phyloP scores from a whole-genome alignment of 2,113 vertebrate species.

The Notiomystis cincta region DNA sequence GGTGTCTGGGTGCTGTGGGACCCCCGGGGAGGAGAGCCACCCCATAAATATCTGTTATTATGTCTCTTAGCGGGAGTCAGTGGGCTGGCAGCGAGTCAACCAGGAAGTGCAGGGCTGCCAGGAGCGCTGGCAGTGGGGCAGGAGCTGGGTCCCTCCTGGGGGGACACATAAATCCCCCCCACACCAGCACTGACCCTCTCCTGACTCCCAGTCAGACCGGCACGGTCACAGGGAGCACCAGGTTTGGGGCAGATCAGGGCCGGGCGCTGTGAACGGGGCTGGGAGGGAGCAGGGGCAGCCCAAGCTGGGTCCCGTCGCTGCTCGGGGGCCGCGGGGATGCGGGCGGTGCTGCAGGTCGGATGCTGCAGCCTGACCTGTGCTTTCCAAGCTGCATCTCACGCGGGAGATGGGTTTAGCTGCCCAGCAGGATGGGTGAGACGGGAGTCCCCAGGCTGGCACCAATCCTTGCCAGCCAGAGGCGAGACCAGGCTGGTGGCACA shows the following conservation, averaged over 20 bases:
- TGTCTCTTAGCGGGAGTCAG: rapidly evolving
- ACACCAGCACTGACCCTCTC: rapidly evolving
- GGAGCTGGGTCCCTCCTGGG: not conserved
- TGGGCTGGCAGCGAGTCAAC: rapidly evolving
- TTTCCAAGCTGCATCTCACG: not conserved
- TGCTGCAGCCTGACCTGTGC: not conserved
- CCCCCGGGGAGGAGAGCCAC: not conserved
- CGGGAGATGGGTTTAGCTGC: not conserved
- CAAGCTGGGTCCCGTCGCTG: not conserved
- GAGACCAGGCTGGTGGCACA: not conserved
- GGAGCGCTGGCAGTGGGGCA: not conserved
- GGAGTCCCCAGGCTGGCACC: not conserved
- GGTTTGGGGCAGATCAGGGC: not conserved
- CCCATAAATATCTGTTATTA: not conserved
- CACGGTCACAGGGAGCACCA: rapidly evolving
- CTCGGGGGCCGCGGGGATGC: not conserved
- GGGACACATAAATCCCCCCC: not conserved
- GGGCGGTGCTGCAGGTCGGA: not conserved
- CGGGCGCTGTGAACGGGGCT: rapidly evolving
- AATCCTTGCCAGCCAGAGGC: rapidly evolving
- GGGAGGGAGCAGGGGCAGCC: not conserved
- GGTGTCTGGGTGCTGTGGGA: not conserved
- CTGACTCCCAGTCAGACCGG: not conserved
- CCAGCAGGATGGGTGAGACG: not conserved
- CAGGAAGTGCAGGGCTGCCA: not conserved